Percentiles rank a stretch among this genome's conserved stretches.
These are phyloP conservation scores for Sitta europaea DNA, from an alignment of 2,113 vertebrate genomes.

Conservation along the genomic window DNA sequence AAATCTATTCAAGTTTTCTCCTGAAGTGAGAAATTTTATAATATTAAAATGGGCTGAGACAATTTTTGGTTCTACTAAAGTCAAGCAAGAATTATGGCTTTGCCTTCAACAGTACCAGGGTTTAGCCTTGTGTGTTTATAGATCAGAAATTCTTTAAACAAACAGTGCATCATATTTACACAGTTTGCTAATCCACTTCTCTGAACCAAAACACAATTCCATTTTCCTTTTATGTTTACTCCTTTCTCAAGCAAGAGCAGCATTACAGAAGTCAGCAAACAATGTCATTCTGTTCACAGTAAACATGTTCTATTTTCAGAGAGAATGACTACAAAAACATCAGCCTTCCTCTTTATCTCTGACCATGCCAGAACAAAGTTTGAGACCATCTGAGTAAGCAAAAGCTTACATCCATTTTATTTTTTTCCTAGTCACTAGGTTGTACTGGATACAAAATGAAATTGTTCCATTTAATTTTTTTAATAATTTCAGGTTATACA, in stretches of 20 bases:
- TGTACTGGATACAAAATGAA: background rate
- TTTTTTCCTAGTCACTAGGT: background rate
- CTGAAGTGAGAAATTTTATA: background rate
- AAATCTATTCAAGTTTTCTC: background rate
- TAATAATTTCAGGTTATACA: background rate
- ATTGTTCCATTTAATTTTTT: background rate
- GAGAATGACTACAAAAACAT: background rate
- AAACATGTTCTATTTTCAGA: constrained; percentile 35
- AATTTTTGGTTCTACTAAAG: background rate
- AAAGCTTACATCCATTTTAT: background rate
- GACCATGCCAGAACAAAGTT: background rate
- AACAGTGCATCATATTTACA: background rate
- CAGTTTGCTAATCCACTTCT: constrained; percentile 5
- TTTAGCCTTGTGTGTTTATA: background rate
- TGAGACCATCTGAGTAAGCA: background rate
- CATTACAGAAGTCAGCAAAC: background rate
- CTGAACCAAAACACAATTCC: background rate
- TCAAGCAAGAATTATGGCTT: background rate
- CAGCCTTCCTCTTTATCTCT: background rate
- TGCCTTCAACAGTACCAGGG: background rate
- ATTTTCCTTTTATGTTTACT: background rate
- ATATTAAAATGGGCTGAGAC: background rate
- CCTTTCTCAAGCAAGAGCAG: background rate
- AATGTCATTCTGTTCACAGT: constrained; percentile 23
- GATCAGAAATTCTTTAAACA: constrained; percentile 9